Percentiles rank a stretch among this genome's conserved stretches.
These are phyloP conservation scores for Pristiophorus japonicus DNA, from an alignment of 2,113 vertebrate species.

Conservation along the genomic window DNA sequence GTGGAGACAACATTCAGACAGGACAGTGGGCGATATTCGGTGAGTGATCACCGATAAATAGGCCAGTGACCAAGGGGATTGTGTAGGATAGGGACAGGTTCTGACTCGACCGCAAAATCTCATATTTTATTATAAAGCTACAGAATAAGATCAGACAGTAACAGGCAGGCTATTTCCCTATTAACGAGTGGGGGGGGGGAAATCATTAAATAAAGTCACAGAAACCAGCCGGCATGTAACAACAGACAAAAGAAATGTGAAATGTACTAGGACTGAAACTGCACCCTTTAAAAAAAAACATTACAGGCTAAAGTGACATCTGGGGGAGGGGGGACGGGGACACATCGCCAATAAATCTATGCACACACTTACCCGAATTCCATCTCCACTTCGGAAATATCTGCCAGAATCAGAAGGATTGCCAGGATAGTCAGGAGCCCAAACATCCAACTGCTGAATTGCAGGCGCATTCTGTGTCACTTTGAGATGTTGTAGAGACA, in stretches of 20 bases:
- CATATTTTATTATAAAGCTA: neutral
- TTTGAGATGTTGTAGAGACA: neutral
- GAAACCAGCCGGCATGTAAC: neutral
- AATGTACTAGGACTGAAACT: neutral
- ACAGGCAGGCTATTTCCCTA: neutral
- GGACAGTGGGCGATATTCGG: neutral
- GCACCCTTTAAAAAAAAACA: neutral
- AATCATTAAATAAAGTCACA: neutral
- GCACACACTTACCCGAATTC: conserved; percentile 68
- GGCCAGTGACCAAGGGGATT: no score
- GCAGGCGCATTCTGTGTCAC: conserved; percentile 68
- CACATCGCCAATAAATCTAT: neutral
- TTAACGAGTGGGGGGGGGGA: no score
- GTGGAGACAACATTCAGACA: neutral
- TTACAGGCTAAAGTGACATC: neutral
- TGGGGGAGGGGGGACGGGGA: no score
- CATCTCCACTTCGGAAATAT: conserved; percentile 81
- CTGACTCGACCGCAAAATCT: neutral
- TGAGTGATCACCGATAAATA: neutral
- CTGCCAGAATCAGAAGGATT: conserved; percentile 72
- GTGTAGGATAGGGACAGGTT: neutral
- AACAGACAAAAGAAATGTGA: neutral
- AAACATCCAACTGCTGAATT: conserved; percentile 73
- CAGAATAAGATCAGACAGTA: neutral
- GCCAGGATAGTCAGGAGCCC: conserved; percentile 72